Percentiles rank a stretch among this genome's conserved stretches.
These are phyloP conservation scores for Pseudochaenichthys georgianus DNA, from an alignment of 2,797 vertebrate species.

Conservation along the genomic window DNA sequence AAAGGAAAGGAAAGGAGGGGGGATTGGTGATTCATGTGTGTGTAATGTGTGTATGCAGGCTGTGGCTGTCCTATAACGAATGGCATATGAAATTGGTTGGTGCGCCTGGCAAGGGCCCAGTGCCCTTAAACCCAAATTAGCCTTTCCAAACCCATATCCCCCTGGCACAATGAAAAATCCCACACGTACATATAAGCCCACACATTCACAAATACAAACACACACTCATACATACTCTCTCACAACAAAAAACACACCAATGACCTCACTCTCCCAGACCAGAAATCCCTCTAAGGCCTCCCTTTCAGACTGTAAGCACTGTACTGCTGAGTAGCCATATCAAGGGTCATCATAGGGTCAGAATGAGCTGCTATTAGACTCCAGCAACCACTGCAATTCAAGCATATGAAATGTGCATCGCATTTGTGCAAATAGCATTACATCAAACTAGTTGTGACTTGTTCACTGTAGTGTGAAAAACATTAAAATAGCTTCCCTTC, in stretches of 20 bases:
- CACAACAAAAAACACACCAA: conserved; percentile 29
- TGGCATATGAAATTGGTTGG: conserved; percentile 69
- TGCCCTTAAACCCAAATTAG: conserved; percentile 82
- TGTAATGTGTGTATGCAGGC: conserved; percentile 62
- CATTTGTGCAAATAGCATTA: conserved; percentile 52
- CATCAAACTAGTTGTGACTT: conserved; percentile 57
- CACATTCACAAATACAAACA: conserved; percentile 48
- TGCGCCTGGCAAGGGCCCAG: conserved; percentile 70
- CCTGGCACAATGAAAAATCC: conserved; percentile 75
- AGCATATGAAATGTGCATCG: conserved; percentile 66
- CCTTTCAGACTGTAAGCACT: conserved; percentile 72
- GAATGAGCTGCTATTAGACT: conserved; percentile 54
- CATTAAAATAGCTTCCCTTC: conserved; percentile 58
- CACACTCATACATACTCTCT: conserved; percentile 7
- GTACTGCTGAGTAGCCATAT: conserved; percentile 75
- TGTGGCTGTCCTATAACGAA: conserved; percentile 62
- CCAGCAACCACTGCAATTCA: conserved; percentile 64
- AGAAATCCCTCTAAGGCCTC: conserved; percentile 74
- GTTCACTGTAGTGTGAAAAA: conserved; percentile 50
- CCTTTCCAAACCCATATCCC: conserved; percentile 79
- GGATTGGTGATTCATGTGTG: conserved; percentile 48
- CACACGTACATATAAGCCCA: conserved; percentile 51
- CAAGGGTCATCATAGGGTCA: conserved; percentile 72
- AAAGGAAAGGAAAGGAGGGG: conserved; percentile 19
- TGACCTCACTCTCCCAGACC: conserved; percentile 73